Conservation (phyloP, 2,113 vertebrate genomes). For the Ctenodactylus gundi region DNA sequence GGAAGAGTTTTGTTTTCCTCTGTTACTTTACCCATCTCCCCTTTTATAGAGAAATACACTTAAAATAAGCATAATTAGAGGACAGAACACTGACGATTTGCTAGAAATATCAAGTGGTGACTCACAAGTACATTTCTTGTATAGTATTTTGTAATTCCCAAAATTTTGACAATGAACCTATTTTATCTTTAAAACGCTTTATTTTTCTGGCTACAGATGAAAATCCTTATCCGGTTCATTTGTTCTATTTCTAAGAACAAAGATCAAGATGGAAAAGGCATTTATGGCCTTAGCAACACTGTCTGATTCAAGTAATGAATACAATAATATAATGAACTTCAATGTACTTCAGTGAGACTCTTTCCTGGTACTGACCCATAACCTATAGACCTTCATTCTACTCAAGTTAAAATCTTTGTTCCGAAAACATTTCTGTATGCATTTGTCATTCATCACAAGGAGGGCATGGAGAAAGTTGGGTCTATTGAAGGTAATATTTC, state of each 20-base stretch:
- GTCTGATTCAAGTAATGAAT: background rate
- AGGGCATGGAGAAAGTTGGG: background rate
- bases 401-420: background rate
- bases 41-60: too few species aligned
- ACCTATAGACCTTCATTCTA: background rate
- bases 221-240: background rate
- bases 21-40: too few species aligned
- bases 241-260: background rate
- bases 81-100: background rate
- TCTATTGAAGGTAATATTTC: slow-evolving; percentile 9
- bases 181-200: background rate
- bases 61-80: background rate
- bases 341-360: background rate
- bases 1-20: too few species aligned
- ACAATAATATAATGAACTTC: background rate
- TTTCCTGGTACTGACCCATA: background rate
- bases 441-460: background rate
- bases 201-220: background rate
- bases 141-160: background rate
- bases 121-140: background rate
- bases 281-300: background rate
- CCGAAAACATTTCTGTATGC: background rate
- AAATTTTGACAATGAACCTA: background rate
- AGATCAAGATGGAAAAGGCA: background rate
- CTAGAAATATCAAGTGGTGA: background rate